phyloP scores from a whole-genome alignment of 2,888 invertebrate genomes.

The Netelia virgata region DNA sequence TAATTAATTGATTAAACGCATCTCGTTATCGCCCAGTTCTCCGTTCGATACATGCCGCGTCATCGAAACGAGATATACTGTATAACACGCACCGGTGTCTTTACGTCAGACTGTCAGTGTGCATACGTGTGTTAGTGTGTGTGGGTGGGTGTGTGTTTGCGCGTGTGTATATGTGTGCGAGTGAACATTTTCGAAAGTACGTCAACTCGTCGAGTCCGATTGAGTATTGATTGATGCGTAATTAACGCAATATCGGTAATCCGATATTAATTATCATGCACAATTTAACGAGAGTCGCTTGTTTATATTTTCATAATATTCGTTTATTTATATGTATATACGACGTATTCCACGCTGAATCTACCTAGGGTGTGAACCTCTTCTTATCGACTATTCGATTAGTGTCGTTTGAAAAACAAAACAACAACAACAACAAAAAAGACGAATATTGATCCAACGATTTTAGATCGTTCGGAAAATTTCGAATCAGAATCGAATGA shows the following conservation, averaged over 20 bases:
- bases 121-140: not conserved
- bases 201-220: conserved; percentile 30
- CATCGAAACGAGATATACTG: conserved; percentile 4
- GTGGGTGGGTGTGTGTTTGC: not conserved
- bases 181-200: conserved; percentile 44
- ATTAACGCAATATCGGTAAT: conserved; percentile 22
- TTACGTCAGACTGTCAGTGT: not conserved
- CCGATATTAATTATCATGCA: conserved; percentile 28
- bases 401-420: too few relatives aligned
- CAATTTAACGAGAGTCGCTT: conserved; percentile 12
- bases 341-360: not conserved
- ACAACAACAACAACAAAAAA: too few relatives aligned
- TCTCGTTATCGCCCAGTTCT: conserved; percentile 44
- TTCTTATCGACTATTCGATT: not conserved
- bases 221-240: conserved; percentile 25
- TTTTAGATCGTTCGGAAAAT: too few relatives aligned
- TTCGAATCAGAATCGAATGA: too few relatives aligned
- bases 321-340: not conserved
- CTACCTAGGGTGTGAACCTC: not conserved
- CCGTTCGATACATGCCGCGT: conserved; percentile 22
- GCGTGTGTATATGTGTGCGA: not conserved
- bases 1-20: conserved; percentile 39
- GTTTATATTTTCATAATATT: conserved; percentile 19
- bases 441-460: too few relatives aligned
- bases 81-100: not conserved